Evolutionary conservation across 2,797 vertebrate genomes (phyloP), one percentile per base, ranked within the genome.

Genomic region (Sebastes itinus): DNA sequence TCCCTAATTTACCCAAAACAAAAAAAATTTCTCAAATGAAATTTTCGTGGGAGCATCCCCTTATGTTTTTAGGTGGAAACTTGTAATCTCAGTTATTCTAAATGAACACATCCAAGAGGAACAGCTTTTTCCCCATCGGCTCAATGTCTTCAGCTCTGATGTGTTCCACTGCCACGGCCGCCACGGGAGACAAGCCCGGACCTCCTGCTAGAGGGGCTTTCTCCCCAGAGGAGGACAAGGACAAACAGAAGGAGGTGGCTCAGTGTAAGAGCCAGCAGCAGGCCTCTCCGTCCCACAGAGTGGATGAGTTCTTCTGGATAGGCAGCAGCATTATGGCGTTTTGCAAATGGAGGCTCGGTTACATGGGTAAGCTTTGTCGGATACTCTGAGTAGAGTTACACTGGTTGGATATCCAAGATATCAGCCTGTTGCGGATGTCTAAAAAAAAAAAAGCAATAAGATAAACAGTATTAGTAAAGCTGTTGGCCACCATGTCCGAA

Each of bases 241-340:
- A 69, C 54, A 77, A 77, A 54, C 38, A 28, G 18, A 84, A 83
- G 59, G 74, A 82, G 22, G 6, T 20, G 27, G 54, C 61, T 22
- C 6, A 22, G 62, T 80, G 81, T 20, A 87, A 92, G 65, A 87
- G 88, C 65, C 89, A 66, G 32, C 90, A 94, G 49, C 94, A 93
- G 78, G 89, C 93, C 56, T 91, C 94, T 0, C 87, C 94, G 68
- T 94, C 95, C 38, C 78, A 83, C 1, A 84, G 96, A 85, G 93
- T 96, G 0, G 96, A 97, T 73, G 96, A 96, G 7, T 95, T 97
- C 83, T 96, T 98, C 92, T 97, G 97, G 97, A 96, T 97, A 14
- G 95, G 96, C 20, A 95, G 92, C 72, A 96, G 95, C 25, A 93
- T 97, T 14, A 90, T 95, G 2, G 88, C 96, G 2, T 95, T 95